phyloP scores from a whole-genome alignment of 2,797 vertebrate genomes.

The Synaphobranchus kaupii region DNA sequence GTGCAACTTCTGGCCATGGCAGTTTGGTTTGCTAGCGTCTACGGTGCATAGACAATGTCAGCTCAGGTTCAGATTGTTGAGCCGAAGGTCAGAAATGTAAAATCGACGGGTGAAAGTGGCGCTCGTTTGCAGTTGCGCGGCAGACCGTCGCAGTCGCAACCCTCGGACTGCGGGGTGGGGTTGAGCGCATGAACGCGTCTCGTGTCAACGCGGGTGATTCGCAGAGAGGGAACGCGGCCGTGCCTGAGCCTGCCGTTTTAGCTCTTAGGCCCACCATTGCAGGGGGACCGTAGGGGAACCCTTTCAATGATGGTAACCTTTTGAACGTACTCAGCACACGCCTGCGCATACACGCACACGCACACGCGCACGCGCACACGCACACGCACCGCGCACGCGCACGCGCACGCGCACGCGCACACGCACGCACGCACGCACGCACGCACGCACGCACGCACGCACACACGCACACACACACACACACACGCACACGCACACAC shows the following conservation, averaged over 20 bases:
- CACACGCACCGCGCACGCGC: no score
- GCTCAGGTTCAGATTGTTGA: not conserved
- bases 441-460: no score
- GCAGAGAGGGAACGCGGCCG: not conserved
- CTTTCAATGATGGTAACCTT: not conserved
- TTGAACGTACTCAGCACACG: not conserved
- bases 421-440: no score
- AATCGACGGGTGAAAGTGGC: not conserved
- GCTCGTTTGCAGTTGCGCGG: not conserved
- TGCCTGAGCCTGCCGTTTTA: not conserved
- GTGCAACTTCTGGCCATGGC: not conserved
- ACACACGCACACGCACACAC: not conserved
- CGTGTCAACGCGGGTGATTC: not conserved
- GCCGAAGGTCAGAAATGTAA: not conserved
- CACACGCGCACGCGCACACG: not conserved
- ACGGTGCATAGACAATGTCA: not conserved
- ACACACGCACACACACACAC: no score
- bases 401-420: no score
- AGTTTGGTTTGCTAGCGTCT: not conserved
- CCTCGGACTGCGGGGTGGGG: not conserved
- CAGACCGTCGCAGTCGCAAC: not conserved
- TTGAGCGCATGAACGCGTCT: not conserved
- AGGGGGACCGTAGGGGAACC: not conserved
- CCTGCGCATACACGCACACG: not conserved
- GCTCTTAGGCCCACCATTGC: not conserved